These are phyloP conservation scores for Teleopsis dalmanni DNA, from an alignment of 1,140 invertebrate genomes.

Conservation along the genomic window DNA sequence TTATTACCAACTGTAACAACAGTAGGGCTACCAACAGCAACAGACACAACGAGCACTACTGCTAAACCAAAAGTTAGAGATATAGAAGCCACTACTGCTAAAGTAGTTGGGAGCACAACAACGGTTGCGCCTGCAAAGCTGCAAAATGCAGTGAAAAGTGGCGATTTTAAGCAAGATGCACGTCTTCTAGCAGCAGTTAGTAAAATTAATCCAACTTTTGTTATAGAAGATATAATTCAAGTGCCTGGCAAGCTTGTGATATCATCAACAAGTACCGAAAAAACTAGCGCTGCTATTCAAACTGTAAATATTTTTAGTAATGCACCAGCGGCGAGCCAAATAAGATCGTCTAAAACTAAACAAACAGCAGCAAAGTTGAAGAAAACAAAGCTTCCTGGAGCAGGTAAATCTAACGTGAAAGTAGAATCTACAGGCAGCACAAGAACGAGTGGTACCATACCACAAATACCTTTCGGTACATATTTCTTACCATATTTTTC, in stretches of 20 bases:
- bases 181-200: conserved; percentile 24
- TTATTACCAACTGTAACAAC: conserved; percentile 17
- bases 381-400: background rate
- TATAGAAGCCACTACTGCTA: conserved; percentile 9
- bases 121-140: conserved; percentile 12
- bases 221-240: conserved; percentile 34
- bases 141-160: background rate
- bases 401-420: conserved; percentile 16
- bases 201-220: conserved; percentile 32
- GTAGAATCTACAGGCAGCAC: conserved; percentile 39
- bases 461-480: conserved; percentile 34
- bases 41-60: background rate
- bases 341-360: conserved; percentile 3
- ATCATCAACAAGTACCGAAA: conserved; percentile 9
- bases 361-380: conserved; percentile 3
- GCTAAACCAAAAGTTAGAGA: conserved; percentile 3
- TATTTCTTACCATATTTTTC: conserved; percentile 33
- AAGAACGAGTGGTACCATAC: conserved; percentile 25
- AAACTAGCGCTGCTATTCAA: background rate
- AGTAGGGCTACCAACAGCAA: background rate
- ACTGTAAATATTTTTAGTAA: background rate
- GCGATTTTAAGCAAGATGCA: conserved; percentile 26
- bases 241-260: conserved; percentile 30
- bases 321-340: background rate
- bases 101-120: conserved; percentile 6